Percentiles rank a stretch among this genome's conserved stretches.
Conservation (phyloP, 1,140 invertebrate species). For the Antheraea pernyi region DNA sequence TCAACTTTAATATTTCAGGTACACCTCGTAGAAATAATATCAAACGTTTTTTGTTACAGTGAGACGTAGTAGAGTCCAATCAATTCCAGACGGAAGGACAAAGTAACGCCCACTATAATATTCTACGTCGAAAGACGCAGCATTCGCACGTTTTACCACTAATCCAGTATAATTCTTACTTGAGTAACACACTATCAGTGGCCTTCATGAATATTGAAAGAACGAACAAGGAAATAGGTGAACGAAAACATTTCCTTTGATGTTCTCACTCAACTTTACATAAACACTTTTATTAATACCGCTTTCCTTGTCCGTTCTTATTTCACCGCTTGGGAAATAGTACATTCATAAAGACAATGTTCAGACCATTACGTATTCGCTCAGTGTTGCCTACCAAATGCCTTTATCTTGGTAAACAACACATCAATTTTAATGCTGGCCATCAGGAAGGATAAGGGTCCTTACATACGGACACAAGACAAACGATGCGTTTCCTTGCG, state of each 20-base stretch:
- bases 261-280: not conserved
- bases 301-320: not conserved
- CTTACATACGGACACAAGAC: not conserved
- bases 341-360: constrained; percentile 2
- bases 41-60: too few relatives aligned
- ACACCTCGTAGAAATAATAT: too few relatives aligned
- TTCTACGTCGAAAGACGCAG: too few relatives aligned
- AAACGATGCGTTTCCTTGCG: not conserved
- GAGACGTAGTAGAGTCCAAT: too few relatives aligned
- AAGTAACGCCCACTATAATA: too few relatives aligned
- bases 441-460: not conserved
- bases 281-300: not conserved
- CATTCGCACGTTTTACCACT: too few relatives aligned
- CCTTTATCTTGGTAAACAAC: constrained; percentile 3
- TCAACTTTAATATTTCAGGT: too few relatives aligned
- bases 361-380: not conserved
- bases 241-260: not conserved
- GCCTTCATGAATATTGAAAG: not conserved
- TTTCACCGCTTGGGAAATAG: not conserved
- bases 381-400: constrained; percentile 6
- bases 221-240: not conserved
- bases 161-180: too few relatives aligned
- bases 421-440: constrained; percentile 7
- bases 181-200: too few relatives aligned
- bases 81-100: too few relatives aligned